These are phyloP conservation scores for Acromyrmex echinatior DNA, from an alignment of 1,140 invertebrate species.

Conservation along the genomic window DNA sequence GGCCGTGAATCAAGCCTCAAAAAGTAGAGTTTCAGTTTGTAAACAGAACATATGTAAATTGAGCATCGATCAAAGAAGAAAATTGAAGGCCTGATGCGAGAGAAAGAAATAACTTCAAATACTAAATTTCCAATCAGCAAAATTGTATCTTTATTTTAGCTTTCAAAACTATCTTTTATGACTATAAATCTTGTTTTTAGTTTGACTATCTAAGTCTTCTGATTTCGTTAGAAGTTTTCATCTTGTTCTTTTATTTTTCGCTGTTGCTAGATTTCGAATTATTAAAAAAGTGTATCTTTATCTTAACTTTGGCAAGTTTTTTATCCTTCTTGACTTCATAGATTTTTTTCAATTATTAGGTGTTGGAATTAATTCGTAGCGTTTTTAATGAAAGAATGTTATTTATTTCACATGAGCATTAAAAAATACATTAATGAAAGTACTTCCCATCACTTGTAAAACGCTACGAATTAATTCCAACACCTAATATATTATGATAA, in stretches of 20 bases:
- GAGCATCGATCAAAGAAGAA: slow-evolving; percentile 1
- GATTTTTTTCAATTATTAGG: background rate
- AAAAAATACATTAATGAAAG: no score
- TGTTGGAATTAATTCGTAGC: no score
- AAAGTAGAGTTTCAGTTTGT: slow-evolving; percentile 6
- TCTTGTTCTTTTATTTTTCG: no score
- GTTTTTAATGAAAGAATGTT: no score
- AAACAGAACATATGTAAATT: background rate
- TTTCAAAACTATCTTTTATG: background rate
- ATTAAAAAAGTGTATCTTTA: no score
- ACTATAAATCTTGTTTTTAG: background rate
- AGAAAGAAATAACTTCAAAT: background rate
- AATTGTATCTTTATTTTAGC: background rate
- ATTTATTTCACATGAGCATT: no score
- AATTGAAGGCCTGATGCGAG: background rate
- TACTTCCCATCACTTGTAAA: no score
- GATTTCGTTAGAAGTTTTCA: no score
- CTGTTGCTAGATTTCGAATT: no score
- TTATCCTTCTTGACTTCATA: background rate
- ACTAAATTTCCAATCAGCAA: background rate
- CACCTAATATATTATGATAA: slow-evolving; percentile 11
- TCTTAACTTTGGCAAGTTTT: no score
- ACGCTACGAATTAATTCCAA: no score
- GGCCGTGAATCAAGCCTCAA: background rate
- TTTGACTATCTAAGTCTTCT: no score